Base-by-base conservation (phyloP, 2,113 vertebrate genomes). In the Galbula dea region DNA sequence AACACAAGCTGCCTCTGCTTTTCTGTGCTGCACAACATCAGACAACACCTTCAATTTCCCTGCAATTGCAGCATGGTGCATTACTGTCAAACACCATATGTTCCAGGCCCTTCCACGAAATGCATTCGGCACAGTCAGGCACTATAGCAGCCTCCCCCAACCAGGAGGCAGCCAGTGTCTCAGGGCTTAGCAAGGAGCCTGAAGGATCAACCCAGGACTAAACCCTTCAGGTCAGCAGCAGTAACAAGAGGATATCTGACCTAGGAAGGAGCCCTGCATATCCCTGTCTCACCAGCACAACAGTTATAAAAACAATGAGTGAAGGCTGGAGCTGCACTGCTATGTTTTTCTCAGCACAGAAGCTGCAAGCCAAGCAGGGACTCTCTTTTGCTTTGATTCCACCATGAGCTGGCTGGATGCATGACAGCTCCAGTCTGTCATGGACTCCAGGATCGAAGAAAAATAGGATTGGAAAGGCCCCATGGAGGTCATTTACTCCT, bases 221-320 rank as follows among this genome's bases (percentile, higher is more conserved):
- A 27, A 45, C n/a, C 17, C 46, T 46, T 69, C 15, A 37, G 46
- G 52, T 55, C 68, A 74, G 63, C 2, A 1, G 65, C 30, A 74
- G 58, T 10, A 30, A 37, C 4, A 18, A 75, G 37, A 34, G 57
- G 32, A 65, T 30, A 65, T 18, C 30, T 19, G 32, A 37, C 17
- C 22, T 65, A 67, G 29, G 8, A 49, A 12, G 54, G 10, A 46
- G 15, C 43, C 37, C 55, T 20, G 3, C 9, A 15, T 36, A 26
- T 30, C 52, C 24, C 46, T 20, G 7, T 71, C 61, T 78, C 66
- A 55, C 14, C 61, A 68, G 74, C 41, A 75, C 26, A 30, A 6
- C 13, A 2, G 1, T 15, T 20, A 29, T 3, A 26, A 78, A 63
- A 29, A 3, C 18, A 43, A 9, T 0, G 0, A 58, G 39, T 4